Percentiles rank a stretch among this genome's conserved stretches.
phyloP scores from a whole-genome alignment of 2,888 invertebrate genomes.

The Pycnomerus fuliginosus region DNA sequence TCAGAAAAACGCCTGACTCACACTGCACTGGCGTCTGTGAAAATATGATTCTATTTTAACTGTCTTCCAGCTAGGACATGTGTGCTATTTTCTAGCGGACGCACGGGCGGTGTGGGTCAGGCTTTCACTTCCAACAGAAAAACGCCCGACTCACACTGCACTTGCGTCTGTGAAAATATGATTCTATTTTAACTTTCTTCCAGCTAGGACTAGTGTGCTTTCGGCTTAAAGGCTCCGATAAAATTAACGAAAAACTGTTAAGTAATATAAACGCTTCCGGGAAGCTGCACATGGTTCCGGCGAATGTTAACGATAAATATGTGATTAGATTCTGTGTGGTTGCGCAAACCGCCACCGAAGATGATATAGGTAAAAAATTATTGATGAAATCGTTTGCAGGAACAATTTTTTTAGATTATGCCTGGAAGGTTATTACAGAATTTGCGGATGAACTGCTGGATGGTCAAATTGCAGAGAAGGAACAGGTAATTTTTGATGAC shows the following conservation, averaged over 20 bases:
- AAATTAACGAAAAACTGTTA: conserved; percentile 86
- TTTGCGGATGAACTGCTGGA: conserved; percentile 79
- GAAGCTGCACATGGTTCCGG: conserved; percentile 95
- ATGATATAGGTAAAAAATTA: conserved; percentile 67
- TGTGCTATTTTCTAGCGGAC: too few relatives aligned
- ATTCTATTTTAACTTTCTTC: conserved; percentile 32
- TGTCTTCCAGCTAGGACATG: too few relatives aligned
- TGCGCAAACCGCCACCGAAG: conserved; percentile 83
- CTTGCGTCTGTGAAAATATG: too few relatives aligned
- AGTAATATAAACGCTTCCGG: conserved; percentile 94
- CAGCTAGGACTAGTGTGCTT: conserved; percentile 92
- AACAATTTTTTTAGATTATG: conserved; percentile 61
- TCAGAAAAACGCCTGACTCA: too few relatives aligned
- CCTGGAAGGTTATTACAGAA: conserved; percentile 83
- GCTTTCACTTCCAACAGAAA: too few relatives aligned
- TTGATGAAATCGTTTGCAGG: conserved; percentile 1
- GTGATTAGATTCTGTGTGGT: conserved; percentile 94
- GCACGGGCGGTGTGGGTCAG: too few relatives aligned
- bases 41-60: too few relatives aligned
- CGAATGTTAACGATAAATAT: conserved; percentile 84
- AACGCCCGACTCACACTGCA: too few relatives aligned
- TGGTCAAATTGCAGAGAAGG: conserved; percentile 59
- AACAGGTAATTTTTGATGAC: conserved; percentile 53
- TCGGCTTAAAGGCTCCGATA: conserved; percentile 75
- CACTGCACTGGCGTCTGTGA: too few relatives aligned